These are phyloP conservation scores for Sigmodon hispidus DNA, from an alignment of 2,113 vertebrate genomes.

Conservation along the genomic window DNA sequence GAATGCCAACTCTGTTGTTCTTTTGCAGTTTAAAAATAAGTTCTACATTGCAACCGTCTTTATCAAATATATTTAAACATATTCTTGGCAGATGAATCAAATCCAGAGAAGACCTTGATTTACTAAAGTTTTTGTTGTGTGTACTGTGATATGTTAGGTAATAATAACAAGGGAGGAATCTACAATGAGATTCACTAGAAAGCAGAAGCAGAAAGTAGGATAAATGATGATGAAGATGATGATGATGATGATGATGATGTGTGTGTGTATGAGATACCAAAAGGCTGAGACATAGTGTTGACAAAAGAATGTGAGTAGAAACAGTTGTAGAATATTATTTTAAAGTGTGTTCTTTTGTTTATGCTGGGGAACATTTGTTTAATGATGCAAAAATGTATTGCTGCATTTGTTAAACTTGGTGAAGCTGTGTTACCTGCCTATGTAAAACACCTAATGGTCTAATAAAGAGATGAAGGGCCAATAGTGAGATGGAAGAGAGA, in stretches of 20 bases:
- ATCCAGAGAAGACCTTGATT: not conserved
- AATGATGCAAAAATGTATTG: too few relatives aligned
- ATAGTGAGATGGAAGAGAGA: too few relatives aligned
- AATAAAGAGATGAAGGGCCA: too few relatives aligned
- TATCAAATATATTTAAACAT: not conserved
- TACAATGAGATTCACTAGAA: not conserved
- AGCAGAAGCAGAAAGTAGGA: not conserved
- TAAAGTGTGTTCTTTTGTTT: too few relatives aligned
- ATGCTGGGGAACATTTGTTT: too few relatives aligned
- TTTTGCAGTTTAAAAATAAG: constrained; percentile 40
- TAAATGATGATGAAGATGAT: not conserved
- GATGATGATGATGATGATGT: too few relatives aligned
- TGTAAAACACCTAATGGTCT: too few relatives aligned
- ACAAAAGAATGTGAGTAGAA: not conserved
- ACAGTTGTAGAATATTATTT: too few relatives aligned
- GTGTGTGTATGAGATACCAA: too few relatives aligned
- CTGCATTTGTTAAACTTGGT: too few relatives aligned
- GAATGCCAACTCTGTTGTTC: constrained; percentile 73
- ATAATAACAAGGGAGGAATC: not conserved
- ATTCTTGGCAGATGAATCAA: not conserved
- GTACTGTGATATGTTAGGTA: not conserved
- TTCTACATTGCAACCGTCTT: not conserved
- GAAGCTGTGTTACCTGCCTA: too few relatives aligned
- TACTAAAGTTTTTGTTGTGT: constrained; percentile 48
- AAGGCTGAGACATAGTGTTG: not conserved